Evolutionary conservation across 2,113 vertebrate genomes (phyloP).

Genomic region (Condylura cristata): DNA sequence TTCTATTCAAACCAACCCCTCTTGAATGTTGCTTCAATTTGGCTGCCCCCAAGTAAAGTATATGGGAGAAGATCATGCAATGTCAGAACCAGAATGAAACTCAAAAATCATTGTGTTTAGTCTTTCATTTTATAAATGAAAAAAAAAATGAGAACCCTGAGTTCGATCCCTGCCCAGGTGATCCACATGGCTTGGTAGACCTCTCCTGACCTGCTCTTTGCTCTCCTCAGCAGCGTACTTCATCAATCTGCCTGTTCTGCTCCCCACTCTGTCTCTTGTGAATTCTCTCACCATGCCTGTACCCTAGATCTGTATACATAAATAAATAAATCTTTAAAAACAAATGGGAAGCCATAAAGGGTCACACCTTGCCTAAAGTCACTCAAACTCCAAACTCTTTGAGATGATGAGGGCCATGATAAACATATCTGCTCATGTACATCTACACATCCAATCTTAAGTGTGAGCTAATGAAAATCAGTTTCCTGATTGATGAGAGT

Average conservation of each 20-base stretch:
- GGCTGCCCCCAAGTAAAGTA: not conserved
- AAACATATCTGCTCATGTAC: not conserved
- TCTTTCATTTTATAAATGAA: not conserved
- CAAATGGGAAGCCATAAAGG: not conserved
- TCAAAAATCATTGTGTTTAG: not conserved
- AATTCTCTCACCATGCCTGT: no score
- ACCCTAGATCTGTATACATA: no score
- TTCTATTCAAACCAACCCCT: not conserved
- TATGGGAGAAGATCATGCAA: not conserved
- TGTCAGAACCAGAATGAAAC: not conserved
- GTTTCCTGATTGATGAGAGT: conserved; percentile 65
- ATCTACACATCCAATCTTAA: not conserved
- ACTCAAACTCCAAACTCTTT: not conserved
- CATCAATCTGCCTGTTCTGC: no score
- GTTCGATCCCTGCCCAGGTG: no score
- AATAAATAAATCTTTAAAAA: no score
- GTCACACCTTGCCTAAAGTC: not conserved
- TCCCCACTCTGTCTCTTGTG: no score
- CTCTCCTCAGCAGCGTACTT: no score
- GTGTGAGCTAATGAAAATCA: not conserved
- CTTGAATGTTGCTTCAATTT: not conserved
- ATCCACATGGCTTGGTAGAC: no score
- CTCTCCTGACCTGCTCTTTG: no score
- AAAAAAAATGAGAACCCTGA: no score
- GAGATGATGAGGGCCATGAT: not conserved